Conservation (phyloP, 2,113 vertebrate species). For the Myocastor coypus region DNA sequence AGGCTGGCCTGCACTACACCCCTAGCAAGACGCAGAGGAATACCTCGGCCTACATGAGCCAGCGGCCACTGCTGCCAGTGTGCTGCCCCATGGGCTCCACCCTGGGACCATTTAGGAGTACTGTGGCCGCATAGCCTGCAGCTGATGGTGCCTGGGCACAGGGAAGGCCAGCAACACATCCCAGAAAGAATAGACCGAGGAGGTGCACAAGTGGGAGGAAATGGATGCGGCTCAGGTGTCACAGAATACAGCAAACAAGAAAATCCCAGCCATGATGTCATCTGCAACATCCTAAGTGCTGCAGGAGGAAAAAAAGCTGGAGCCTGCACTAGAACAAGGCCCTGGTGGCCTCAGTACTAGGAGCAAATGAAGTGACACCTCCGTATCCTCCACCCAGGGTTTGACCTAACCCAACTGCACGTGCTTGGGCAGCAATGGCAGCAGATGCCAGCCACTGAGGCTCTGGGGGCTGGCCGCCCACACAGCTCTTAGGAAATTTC, state of each 20-base stretch:
- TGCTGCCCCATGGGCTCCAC: neutral
- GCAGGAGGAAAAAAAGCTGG: neutral
- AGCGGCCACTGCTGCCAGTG: neutral
- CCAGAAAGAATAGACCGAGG: neutral
- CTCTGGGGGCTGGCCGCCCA: neutral
- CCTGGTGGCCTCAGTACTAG: neutral
- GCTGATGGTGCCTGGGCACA: neutral
- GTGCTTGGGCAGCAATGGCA: neutral
- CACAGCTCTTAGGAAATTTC: neutral
- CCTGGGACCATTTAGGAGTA: neutral
- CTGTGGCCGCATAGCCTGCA: neutral
- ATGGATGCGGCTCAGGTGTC: neutral
- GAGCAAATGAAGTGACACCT: neutral
- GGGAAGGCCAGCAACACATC: neutral
- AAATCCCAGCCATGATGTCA: neutral
- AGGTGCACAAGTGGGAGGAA: neutral
- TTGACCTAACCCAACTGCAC: neutral
- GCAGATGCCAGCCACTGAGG: neutral
- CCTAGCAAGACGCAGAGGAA: neutral
- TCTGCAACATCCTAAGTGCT: neutral
- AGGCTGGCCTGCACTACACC: neutral
- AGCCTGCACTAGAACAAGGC: neutral
- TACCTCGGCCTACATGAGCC: neutral
- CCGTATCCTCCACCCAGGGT: neutral
- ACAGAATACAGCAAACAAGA: neutral